Evolutionary conservation across 1,140 invertebrate species (phyloP), one percentile per base, ranked within the genome.

Genomic region (Atta cephalotes): DNA sequence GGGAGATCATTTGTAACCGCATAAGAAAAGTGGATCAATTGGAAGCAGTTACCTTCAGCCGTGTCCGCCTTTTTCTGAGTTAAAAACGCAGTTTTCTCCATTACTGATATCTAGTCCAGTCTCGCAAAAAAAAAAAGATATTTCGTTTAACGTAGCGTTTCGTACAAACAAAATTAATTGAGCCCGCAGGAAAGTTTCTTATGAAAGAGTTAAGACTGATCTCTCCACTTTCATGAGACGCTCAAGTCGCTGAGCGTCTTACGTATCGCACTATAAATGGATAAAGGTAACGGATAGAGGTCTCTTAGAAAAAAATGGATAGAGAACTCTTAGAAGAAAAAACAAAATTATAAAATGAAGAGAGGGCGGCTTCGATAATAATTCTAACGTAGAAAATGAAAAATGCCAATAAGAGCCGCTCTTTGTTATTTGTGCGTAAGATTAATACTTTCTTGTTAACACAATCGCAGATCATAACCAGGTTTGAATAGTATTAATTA

Each of bases 1-100:
- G n/a, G 70, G 14, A 77, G n/a, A 60, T 21, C 53, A 31, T 58
- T 76, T 58, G 71, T 58, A 74, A 58, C 51, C 25, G 28, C 53
- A 6, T 74, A 74, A 74, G 28, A 74, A 31, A 74, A 58, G 71
- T 70, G 66, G 49, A 58, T 58, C 71, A 58, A 74, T 74, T 31
- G 53, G 18, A 74, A 74, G 53, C 28, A 39, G 71, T 74, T 74
- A 74, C 71, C n/a, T 39, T 35, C 28, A 74, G 71, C 71, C 28
- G 71, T 58, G 31, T 51, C 39, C 39, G 28, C 9, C n/a, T 39
- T 74, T 58, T 39, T 74, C 53, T n/a, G 1, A 60, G 53, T 58
- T 74, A 74, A 74, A 39, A 74, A 58, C 7, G 31, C 66, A 70
- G 12, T 25, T 51, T 28, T 70, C 66, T 49, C 39, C 6, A 70